phyloP scores from a whole-genome alignment of 2,797 vertebrate species.

The Rhinoraja longicauda region DNA sequence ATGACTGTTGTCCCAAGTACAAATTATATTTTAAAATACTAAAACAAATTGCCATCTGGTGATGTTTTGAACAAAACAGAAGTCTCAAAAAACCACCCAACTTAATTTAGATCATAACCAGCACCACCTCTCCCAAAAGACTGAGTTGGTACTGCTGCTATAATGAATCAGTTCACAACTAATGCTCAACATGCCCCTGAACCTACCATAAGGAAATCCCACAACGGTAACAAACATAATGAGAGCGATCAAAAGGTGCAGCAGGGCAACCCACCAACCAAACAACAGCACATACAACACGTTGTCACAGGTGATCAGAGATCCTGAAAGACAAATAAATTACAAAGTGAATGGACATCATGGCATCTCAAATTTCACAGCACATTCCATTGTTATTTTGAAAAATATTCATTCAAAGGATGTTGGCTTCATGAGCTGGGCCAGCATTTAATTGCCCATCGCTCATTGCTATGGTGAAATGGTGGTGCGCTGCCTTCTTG shows the following conservation, averaged over 20 bases:
- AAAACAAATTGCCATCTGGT: too few species aligned
- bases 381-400: too few species aligned
- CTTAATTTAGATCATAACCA: too few species aligned
- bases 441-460: too few species aligned
- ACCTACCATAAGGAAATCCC: slow-evolving; percentile 69
- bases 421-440: too few species aligned
- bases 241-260: slow-evolving; percentile 61
- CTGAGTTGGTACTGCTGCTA: not conserved
- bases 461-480: too few species aligned
- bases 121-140: not conserved
- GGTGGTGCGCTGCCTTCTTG: too few species aligned
- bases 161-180: not conserved
- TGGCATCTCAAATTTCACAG: too few species aligned
- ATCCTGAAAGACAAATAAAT: slow-evolving; percentile 51
- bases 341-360: too few species aligned
- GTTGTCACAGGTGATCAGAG: slow-evolving; percentile 68
- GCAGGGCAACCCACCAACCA: slow-evolving; percentile 76
- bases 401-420: too few species aligned
- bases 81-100: not conserved
- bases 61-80: too few species aligned
- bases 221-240: slow-evolving; percentile 68
- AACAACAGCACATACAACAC: slow-evolving; percentile 71
- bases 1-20: not conserved
- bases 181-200: not conserved
- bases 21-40: not conserved